Evolutionary conservation across 2,113 vertebrate genomes (phyloP).

Genomic region (Merops nubicus): DNA sequence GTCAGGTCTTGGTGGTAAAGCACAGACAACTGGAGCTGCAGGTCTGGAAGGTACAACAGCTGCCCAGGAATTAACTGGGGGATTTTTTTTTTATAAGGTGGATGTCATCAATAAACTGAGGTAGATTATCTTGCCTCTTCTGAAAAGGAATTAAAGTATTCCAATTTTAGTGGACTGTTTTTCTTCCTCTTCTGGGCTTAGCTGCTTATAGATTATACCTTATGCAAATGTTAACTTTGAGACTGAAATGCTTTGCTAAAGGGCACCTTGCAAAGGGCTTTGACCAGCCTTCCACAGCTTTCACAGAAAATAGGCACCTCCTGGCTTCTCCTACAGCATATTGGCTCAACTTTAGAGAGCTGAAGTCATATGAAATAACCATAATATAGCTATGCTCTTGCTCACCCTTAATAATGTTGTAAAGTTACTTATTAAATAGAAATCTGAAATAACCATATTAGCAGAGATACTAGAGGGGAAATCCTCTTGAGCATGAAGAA

Average conservation of each 20-base stretch:
- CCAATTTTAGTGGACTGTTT: background rate
- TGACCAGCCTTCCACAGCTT: background rate
- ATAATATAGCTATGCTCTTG: background rate
- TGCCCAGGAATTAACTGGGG: background rate
- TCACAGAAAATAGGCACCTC: background rate
- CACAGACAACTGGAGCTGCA: background rate
- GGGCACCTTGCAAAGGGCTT: background rate
- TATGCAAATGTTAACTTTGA: slow-evolving; percentile 22
- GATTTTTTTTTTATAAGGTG: background rate
- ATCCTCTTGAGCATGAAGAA: background rate
- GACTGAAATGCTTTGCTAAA: background rate
- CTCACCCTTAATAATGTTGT: background rate
- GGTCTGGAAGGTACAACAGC: background rate
- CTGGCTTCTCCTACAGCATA: background rate
- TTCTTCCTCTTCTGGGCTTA: slow-evolving; percentile 19
- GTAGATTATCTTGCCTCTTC: slow-evolving; percentile 29
- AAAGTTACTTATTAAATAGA: background rate
- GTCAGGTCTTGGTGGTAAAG: background rate
- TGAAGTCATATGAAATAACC: background rate
- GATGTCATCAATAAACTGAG: background rate
- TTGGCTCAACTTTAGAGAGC: background rate
- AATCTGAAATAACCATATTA: background rate
- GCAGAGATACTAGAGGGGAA: background rate
- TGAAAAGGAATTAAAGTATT: slow-evolving; percentile 27
- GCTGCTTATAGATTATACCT: slow-evolving; percentile 1